Base-by-base conservation (phyloP, 2,888 invertebrate genomes). In the Digitonthophagus gazella region DNA sequence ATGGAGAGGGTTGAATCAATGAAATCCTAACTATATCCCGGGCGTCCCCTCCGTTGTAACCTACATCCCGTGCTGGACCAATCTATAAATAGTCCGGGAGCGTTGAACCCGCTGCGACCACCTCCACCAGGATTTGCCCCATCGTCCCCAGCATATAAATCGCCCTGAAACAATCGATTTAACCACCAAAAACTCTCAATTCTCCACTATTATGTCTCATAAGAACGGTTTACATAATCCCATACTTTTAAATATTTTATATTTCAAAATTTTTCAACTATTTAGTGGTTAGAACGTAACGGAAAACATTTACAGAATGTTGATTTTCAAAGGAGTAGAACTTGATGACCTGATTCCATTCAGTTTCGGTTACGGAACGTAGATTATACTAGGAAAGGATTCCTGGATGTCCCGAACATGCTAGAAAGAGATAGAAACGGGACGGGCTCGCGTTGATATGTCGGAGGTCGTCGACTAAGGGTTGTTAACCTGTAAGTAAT, bases 331-430 rank as follows among this genome's bases (percentile, higher is more conserved):
- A 5, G 19, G 18, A 58, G 58, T 58, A 58, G 15, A 58, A 58
- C 20, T 19, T 16, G 16, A 19, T 61, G 61, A 61, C 61, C 61
- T 61, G 61, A 14, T 61, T 61, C 20, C 61, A 61, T 61, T 61
- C 61, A 61, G 61, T 61, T 61, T 20, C n/a, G n/a, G 19, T 19
- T 6, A n/a, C 11, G 18, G 61, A 19, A n/a, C 61, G 4, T 61
- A 19, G 20, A 16, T 2, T 8, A n/a, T 18, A n/a, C 18, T 11
- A 8, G 19, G 61, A 61, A 61, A 6, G 5, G 19, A 18, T n/a
- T 61, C 18, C 18, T 18, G 18, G 61, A 14, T 5, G 18, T 20
- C n/a, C 18, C n/a, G 5, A 19, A 19, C n/a, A 19, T 18, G 61
- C n/a, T 61, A 19, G 61, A 61, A n/a, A 15, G 61, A 19, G 61